These are phyloP conservation scores for Drosophila tristis DNA, from an alignment of 1,140 invertebrate species.

Conservation along the genomic window DNA sequence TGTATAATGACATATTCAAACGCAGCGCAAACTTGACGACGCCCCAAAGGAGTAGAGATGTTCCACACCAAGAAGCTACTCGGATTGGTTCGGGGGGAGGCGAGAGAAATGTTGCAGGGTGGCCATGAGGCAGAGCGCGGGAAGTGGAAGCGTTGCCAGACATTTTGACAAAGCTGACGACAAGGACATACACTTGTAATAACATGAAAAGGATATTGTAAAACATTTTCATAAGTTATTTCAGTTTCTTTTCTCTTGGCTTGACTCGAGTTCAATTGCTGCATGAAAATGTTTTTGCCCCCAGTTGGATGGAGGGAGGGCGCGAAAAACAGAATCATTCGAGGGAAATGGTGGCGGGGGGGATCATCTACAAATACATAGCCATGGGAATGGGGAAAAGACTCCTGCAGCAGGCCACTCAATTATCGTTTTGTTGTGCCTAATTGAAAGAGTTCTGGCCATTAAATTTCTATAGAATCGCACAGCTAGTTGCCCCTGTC, in stretches of 20 bases:
- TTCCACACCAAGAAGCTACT: conserved; percentile 29
- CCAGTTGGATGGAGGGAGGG: background rate
- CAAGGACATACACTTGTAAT: conserved; percentile 83
- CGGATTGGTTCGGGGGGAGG: background rate
- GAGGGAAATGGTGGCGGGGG: no score
- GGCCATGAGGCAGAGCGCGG: background rate
- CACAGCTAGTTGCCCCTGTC: no score
- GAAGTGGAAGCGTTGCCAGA: conserved; percentile 71
- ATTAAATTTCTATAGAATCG: no score
- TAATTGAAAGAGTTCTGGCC: no score
- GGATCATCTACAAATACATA: no score
- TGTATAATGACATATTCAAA: conserved; percentile 76
- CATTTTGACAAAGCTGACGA: conserved; percentile 83
- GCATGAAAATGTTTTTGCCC: conserved; percentile 9
- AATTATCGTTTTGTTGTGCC: no score
- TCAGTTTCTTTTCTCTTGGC: conserved; percentile 34
- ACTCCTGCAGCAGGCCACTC: no score
- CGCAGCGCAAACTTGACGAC: conserved; percentile 78
- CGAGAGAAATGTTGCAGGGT: background rate
- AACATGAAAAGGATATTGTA: conserved; percentile 84
- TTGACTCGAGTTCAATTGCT: conserved; percentile 35
- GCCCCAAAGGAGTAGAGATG: conserved; percentile 62
- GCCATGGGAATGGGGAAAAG: no score
- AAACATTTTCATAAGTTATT: conserved; percentile 84
- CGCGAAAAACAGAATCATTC: no score